These are phyloP conservation scores for Leptinotarsa tumamoca DNA, from an alignment of 2,888 invertebrate species.

Conservation along the genomic window DNA sequence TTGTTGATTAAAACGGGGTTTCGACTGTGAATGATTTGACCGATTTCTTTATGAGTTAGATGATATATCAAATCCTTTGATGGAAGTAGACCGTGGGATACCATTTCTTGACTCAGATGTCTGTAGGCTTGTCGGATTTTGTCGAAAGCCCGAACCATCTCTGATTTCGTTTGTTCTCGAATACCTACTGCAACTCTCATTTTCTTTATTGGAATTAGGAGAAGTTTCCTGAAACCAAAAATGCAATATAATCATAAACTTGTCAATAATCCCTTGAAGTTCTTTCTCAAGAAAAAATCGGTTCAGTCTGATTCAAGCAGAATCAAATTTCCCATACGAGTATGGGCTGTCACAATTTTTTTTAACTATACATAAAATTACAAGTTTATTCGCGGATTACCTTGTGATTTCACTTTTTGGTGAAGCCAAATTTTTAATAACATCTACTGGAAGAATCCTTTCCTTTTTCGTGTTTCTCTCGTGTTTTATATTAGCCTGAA, in stretches of 20 bases:
- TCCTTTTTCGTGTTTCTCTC: constrained; percentile 53
- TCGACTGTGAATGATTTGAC: constrained; percentile 68
- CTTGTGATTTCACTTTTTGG: constrained; percentile 68
- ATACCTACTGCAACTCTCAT: constrained; percentile 73
- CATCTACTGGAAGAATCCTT: constrained; percentile 64
- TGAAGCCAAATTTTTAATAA: constrained; percentile 68
- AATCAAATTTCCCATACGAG: no score
- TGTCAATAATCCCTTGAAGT: no score
- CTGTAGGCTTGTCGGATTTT: constrained; percentile 73
- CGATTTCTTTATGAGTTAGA: constrained; percentile 76
- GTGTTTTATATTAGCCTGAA: constrained; percentile 70
- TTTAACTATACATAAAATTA: no score
- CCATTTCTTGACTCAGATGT: constrained; percentile 71
- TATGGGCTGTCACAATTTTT: no score
- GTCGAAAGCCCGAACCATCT: constrained; percentile 69
- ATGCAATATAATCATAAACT: neutral
- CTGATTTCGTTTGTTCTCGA: constrained; percentile 78
- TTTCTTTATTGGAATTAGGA: constrained; percentile 73
- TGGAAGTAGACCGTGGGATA: constrained; percentile 74
- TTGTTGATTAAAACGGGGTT: constrained; percentile 73
- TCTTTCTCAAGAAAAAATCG: neutral
- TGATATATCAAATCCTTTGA: constrained; percentile 75
- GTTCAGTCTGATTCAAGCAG: neutral
- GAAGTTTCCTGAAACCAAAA: constrained; percentile 66
- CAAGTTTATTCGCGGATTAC: constrained; percentile 55